phyloP scores from a whole-genome alignment of 2,888 invertebrate genomes.

The Aplocera efformata region DNA sequence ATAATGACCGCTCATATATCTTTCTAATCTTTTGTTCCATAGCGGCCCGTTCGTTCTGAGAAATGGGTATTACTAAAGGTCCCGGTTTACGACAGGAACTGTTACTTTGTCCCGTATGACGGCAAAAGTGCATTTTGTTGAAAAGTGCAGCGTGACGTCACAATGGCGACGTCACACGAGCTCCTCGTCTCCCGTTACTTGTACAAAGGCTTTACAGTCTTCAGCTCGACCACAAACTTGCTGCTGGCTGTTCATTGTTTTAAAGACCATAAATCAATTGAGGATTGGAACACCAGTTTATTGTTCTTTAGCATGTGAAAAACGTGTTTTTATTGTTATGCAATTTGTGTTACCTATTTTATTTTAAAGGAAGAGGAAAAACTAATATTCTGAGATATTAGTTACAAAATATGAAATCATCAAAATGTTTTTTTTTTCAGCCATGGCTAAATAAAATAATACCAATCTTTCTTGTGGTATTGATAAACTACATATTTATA shows the following conservation, averaged over 20 bases:
- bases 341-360: slow-evolving; percentile 5
- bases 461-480: too few relatives aligned
- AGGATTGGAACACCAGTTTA: slow-evolving; percentile 1
- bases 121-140: slow-evolving; percentile 72
- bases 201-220: slow-evolving; percentile 61
- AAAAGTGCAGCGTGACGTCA: slow-evolving; percentile 69
- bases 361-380: too few relatives aligned
- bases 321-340: slow-evolving; percentile 13
- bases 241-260: slow-evolving; percentile 57
- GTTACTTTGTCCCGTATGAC: slow-evolving; percentile 58
- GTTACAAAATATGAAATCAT: too few relatives aligned
- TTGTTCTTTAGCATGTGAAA: slow-evolving; percentile 3
- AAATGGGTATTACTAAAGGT: slow-evolving; percentile 59
- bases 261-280: slow-evolving; percentile 50
- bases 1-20: slow-evolving; percentile 65
- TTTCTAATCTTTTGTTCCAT: slow-evolving; percentile 57
- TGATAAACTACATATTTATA: too few relatives aligned
- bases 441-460: too few relatives aligned
- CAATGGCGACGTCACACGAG: slow-evolving; percentile 50
- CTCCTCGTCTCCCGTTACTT: slow-evolving; percentile 55
- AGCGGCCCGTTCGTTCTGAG: slow-evolving; percentile 60
- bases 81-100: slow-evolving; percentile 74
- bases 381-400: too few relatives aligned
- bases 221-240: slow-evolving; percentile 65
- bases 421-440: too few relatives aligned